A percentile compares a stretch with the other conserved stretches of the same genome.
Conservation (phyloP, 2,113 vertebrate species). For the Aegotheles bennettii region DNA sequence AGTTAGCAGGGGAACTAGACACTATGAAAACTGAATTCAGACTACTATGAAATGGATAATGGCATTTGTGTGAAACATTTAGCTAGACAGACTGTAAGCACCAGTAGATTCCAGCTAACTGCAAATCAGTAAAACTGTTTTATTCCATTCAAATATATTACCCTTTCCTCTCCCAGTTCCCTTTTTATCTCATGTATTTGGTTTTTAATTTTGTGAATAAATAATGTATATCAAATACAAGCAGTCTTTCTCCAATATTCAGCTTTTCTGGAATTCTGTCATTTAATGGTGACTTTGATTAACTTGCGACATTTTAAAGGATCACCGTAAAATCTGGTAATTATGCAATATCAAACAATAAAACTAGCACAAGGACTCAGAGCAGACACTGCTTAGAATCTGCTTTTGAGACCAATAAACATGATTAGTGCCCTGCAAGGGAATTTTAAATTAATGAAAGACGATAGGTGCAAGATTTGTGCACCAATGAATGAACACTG, state of each 20-base stretch:
- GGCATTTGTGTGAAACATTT: background rate
- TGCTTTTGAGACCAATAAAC: background rate
- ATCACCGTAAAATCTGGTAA: background rate
- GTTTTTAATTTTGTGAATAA: background rate
- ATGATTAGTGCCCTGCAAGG: background rate
- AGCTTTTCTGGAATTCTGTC: background rate
- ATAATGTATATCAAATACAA: background rate
- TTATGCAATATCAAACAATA: background rate
- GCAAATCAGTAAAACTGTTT: background rate
- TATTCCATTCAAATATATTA: background rate
- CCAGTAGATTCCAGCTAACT: background rate
- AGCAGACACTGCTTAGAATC: background rate
- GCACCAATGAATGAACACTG: background rate
- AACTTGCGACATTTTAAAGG: background rate
- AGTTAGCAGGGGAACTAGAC: background rate
- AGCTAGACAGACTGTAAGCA: background rate
- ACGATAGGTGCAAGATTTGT: background rate
- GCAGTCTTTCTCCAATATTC: background rate
- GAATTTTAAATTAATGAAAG: background rate
- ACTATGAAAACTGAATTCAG: slow-evolving; percentile 5
- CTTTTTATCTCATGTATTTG: background rate
- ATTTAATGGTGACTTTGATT: background rate
- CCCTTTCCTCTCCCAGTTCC: background rate
- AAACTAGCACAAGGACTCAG: background rate
- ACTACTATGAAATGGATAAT: background rate